phyloP scores from a whole-genome alignment of 2,888 invertebrate genomes.

The Noctua comes region DNA sequence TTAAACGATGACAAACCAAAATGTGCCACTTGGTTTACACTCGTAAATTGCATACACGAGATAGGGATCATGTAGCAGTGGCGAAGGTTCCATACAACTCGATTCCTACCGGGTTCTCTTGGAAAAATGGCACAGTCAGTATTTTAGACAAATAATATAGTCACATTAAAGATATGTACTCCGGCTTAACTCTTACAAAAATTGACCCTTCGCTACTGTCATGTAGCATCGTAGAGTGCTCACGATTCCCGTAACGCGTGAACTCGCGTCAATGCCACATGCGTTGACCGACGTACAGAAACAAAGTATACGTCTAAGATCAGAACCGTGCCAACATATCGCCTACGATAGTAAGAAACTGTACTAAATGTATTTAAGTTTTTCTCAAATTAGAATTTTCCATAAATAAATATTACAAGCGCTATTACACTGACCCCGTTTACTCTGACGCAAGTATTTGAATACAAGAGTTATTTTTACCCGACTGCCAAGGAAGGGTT shows the following conservation, averaged over 20 bases:
- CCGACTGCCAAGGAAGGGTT: no score
- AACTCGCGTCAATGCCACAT: conserved; percentile 35
- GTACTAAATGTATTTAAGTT: conserved; percentile 22
- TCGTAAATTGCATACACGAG: conserved; percentile 15
- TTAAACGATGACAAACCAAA: conserved; percentile 2
- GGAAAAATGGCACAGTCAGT: no score
- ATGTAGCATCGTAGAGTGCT: neutral
- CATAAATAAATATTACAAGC: conserved; percentile 42
- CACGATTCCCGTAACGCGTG: conserved; percentile 31
- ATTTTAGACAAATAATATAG: no score
- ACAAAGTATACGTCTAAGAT: conserved; percentile 10
- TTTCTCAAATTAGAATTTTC: conserved; percentile 26
- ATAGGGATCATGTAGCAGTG: conserved; percentile 17
- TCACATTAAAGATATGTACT: no score
- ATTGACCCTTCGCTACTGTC: no score
- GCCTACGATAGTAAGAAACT: conserved; percentile 31
- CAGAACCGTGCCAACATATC: conserved; percentile 23
- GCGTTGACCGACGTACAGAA: conserved; percentile 6
- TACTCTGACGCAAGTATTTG: neutral
- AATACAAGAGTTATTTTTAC: neutral
- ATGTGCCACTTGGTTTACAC: conserved; percentile 5
- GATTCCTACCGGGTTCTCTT: no score
- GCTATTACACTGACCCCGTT: conserved; percentile 2
- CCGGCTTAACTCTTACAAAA: no score
- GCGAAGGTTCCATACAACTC: no score